Base-by-base conservation (phyloP, 1,140 invertebrate species). In the Drosophila aff. region DNA sequence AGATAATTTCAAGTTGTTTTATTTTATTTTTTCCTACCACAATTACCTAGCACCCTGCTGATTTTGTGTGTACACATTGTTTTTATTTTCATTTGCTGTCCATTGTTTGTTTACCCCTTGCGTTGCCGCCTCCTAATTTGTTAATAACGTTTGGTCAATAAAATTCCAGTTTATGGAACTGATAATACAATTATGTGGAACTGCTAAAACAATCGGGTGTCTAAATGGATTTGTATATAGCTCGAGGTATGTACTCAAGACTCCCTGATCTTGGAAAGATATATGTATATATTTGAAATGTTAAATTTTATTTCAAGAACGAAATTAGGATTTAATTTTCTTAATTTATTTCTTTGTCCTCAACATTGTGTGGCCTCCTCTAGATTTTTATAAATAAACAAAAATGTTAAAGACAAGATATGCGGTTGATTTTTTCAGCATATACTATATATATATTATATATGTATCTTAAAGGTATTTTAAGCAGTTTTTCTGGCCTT, bases 261-360 rank as follows among this genome's bases (percentile, higher is more conserved):
- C 31, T 33, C n/a, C 44, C 65, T 64, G 59, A 47, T 40, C 43
- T 47, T 38, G 11, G 62, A 4, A 13, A 5, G 15, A 28, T 31
- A n/a, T 31, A 28, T 28, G 4, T 4, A 6, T 28, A 57, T 63
- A 33, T 33, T 18, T 3, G 3, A 23, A 23, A 49, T 36, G 23
- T 46, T 31, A 36, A 50, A 43, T 58, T 50, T 74, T 43, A 44
- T 38, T 59, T 58, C 13, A 41, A 55, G 53, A 55, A 16, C 53
- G n/a, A 60, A 53, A 41, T 64, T 55, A 36, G 11, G 28, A 18
- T 15, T 21, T 43, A 21, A 59, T 52, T 71, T 46, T 55, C 53
- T 52, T 16, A 58, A 79, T 86, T 86, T 79, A 86, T 79, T 75
- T 71, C 43, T 72, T 72, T 86, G 74, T 84, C 79, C 78, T 86